Evolutionary conservation across 2,888 invertebrate genomes (phyloP), one percentile per base, ranked within the genome.

Genomic region (Laspeyria flexula): DNA sequence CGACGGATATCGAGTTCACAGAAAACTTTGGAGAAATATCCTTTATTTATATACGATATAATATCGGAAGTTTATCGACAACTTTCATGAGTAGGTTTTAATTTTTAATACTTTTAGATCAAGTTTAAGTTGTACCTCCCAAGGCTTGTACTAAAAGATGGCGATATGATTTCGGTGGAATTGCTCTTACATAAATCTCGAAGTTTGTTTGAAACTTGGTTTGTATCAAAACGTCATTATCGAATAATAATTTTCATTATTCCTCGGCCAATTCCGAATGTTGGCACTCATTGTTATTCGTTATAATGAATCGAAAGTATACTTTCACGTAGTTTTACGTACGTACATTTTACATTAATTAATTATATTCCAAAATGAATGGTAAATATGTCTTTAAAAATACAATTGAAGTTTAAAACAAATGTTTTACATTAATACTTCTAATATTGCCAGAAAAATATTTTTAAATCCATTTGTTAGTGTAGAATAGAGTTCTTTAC

Each of bases 11-110:
- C 50, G 43, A 56, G 55, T 55, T 57, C 51, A 43, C 40, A 57
- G 64, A 52, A 70, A 68, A 69, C 51, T 69, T 71, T 48, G 51
- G 47, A 55, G 60, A 68, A 70, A 68, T 68, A 70, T 64, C 60
- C 64, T 64, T 58, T 70, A 66, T 66, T 70, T 66, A 64, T 70
- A 63, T 50, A 66, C 64, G 44, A 64, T 59, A 56, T 60, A 41
- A 64, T 66, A 68, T 58, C 35, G 49, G 35, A 48, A 66, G 46
- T 64, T 67, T 63, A 70, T 55, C 54, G 35, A 18, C 35, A 66
- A 63, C 49, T 60, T 66, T 54, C 48, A 46, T 13, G 45, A 55
- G 55, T 46, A 60, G 45, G 55, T 54, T 70, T 67, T 68, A 70
- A 68, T 70, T 66, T 68, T 70, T 66, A 53, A 58, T 60, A 53